Evolutionary conservation across 2,113 vertebrate species (phyloP).

Genomic region (Mobula birostris): DNA sequence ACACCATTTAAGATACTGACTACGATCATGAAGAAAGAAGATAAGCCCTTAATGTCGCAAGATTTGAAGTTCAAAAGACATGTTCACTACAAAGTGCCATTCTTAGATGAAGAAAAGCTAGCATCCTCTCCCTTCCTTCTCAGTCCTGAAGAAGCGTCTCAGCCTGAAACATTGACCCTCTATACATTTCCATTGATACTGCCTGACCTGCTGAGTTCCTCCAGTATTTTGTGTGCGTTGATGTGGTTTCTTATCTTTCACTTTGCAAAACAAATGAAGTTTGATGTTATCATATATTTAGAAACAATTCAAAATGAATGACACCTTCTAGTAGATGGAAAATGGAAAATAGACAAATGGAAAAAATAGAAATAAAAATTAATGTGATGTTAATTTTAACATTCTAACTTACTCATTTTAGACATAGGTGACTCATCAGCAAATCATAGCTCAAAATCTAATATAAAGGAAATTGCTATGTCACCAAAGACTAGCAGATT

Average conservation of each 20-base stretch:
- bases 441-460: background rate
- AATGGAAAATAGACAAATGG: too few relatives aligned
- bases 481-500: too few relatives aligned
- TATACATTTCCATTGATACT: too few relatives aligned
- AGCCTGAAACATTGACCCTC: too few relatives aligned
- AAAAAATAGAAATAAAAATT: background rate
- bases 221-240: too few relatives aligned
- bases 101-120: background rate
- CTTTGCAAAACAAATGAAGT: slow-evolving; percentile 19
- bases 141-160: too few relatives aligned
- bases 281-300: background rate
- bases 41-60: background rate
- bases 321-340: too few relatives aligned
- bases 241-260: background rate
- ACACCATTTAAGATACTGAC: background rate
- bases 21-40: background rate
- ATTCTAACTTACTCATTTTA: background rate
- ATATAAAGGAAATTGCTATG: background rate
- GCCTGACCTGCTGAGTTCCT: too few relatives aligned
- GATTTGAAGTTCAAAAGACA: background rate
- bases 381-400: background rate
- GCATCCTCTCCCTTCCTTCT: too few relatives aligned
- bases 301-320: background rate
- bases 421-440: background rate
- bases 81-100: background rate